These are phyloP conservation scores for Anthopleura xanthogrammica DNA, from an alignment of 92 coral and sea anemone genomes.

Conservation along the genomic window DNA sequence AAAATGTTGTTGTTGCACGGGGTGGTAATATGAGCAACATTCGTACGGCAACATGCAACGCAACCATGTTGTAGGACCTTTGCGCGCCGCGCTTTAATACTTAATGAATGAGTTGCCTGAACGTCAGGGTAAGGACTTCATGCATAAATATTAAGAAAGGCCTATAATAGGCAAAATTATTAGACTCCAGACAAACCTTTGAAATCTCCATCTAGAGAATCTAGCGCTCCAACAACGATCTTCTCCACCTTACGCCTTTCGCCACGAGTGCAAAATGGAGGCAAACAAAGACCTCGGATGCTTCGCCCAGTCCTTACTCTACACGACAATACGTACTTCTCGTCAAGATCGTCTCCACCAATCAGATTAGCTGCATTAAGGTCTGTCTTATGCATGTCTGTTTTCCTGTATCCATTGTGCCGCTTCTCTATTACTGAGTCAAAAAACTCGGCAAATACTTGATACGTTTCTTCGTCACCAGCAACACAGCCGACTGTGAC, in stretches of 20 bases:
- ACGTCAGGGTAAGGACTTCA: no score
- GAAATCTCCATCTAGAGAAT: constrained; percentile 72
- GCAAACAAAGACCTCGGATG: constrained; percentile 81
- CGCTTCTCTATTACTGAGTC: constrained; percentile 88
- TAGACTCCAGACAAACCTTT: constrained; percentile 38
- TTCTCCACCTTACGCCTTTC: constrained; percentile 84
- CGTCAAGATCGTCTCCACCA: constrained; percentile 88
- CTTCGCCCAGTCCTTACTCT: constrained; percentile 97
- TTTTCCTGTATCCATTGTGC: constrained; percentile 87
- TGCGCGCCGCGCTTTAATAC: no score
- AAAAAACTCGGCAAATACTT: constrained; percentile 72
- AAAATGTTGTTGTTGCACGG: no score
- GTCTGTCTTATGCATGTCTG: constrained; percentile 88
- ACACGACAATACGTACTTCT: constrained; percentile 79
- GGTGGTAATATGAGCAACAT: no score
- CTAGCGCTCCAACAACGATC: constrained; percentile 63
- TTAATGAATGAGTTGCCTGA: no score
- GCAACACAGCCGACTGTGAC: constrained; percentile 95
- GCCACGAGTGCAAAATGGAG: constrained; percentile 86
- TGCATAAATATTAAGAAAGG: no score
- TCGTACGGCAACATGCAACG: no score
- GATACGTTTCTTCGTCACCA: constrained; percentile 87
- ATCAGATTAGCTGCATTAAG: constrained; percentile 74
- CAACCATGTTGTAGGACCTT: no score
- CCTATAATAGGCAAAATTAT: no score